Evolutionary conservation across 1,140 invertebrate species (phyloP), one percentile per base, ranked within the genome.

Genomic region (Pseudomyrmex sp.): DNA sequence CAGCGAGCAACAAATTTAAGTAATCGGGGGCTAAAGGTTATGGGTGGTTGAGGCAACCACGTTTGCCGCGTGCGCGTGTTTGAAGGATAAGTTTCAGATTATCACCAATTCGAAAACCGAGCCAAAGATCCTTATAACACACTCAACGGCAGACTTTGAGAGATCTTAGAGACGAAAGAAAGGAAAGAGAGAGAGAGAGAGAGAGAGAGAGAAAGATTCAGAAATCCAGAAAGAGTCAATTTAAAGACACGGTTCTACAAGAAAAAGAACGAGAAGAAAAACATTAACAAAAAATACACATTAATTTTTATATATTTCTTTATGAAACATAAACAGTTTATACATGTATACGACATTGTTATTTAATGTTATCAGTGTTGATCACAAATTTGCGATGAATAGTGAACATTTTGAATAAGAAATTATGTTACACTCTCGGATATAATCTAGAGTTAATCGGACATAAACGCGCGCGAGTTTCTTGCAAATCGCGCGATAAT

Each of bases 401-500:
- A 35, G 12, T n/a, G 26, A 52, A 75, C 15, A 52, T 9, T 8
- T 66, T 10, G 18, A 8, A 48, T 68, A 79, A 82, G 48, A 63
- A 83, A 50, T 35, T 35, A 35, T 58, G 18, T 23, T 23, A 46
- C 63, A 48, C 1, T 10, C 20, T 52, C 1, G 13, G 2, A 26
- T 15, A 62, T 9, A 52, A 8, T 56, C 26, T 35, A 35, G 35
- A 35, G 35, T 65, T 58, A 83, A 65, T 65, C 61, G 62, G 13
- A 80, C 59, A 79, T 59, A 20, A 70, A 80, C 66, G 44, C 15
- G 15, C 44, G 52, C 73, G 9, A 26, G 35, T 50, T 85, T 85
- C 68, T 65, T 63, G n/a, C 44, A 26, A 48, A 56, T 72, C 44
- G 75, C 48, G 83, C 88, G 91, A 91, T 90, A 92, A 92, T 85